These are phyloP conservation scores for Diprion similis DNA, from an alignment of 1,140 invertebrate genomes.

Conservation along the genomic window DNA sequence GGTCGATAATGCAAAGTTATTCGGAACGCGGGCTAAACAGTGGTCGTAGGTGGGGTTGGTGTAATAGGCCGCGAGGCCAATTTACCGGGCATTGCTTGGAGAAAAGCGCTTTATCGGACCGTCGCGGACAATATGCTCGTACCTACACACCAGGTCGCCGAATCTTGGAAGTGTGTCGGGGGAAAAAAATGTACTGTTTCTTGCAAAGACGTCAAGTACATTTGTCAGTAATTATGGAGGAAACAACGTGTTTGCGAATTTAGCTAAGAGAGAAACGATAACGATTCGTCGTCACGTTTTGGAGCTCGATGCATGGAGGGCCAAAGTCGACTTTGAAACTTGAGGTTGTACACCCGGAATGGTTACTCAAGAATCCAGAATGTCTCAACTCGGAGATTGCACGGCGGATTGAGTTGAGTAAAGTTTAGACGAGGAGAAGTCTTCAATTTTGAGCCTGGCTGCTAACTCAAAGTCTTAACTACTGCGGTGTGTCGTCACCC, in stretches of 20 bases:
- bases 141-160: no score
- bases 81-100: no score
- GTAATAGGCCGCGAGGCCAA: no score
- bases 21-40: not conserved
- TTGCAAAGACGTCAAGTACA: no score
- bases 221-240: no score
- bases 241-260: no score
- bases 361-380: not conserved
- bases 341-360: not conserved
- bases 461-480: not conserved
- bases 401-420: not conserved
- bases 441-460: not conserved
- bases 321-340: not conserved
- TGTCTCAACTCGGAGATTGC: not conserved
- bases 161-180: no score
- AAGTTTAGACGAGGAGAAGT: not conserved
- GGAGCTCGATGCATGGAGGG: not conserved
- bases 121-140: no score
- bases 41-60: not conserved
- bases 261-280: no score
- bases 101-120: no score
- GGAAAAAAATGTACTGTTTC: no score
- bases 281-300: no score
- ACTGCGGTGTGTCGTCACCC: not conserved
- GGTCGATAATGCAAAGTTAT: slow-evolving; percentile 1